A percentile compares a stretch with the other conserved stretches of the same genome.
Conservation (phyloP, 2,797 vertebrate species). For the Lycodopsis pacificus region DNA sequence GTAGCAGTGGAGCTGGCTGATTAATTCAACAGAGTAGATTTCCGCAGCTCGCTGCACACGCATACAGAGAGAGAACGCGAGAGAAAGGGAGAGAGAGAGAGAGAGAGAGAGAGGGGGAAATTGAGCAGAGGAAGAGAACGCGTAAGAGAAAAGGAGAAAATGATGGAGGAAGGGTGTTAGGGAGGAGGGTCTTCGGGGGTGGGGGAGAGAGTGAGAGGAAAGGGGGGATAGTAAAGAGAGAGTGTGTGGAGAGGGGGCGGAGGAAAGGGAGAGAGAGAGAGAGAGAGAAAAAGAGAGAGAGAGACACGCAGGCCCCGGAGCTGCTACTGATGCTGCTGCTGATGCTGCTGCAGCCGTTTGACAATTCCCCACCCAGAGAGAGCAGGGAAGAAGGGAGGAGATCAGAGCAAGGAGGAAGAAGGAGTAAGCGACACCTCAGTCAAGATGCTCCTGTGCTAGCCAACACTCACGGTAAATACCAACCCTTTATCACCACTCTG, state of each 20-base stretch:
- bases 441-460: conserved; percentile 77
- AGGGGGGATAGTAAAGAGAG: conserved; percentile 72
- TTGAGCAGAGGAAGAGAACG: conserved; percentile 17
- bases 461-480: conserved; percentile 78
- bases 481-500: conserved; percentile 47
- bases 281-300: conserved; percentile 44
- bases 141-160: conserved; percentile 62
- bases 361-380: conserved; percentile 85
- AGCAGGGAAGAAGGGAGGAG: conserved; percentile 73
- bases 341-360: conserved; percentile 80
- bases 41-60: conserved; percentile 77
- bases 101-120: conserved; percentile 34
- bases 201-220: conserved; percentile 68
- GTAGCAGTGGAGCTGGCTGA: conserved; percentile 70
- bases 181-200: conserved; percentile 75
- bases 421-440: conserved; percentile 71
- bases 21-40: conserved; percentile 81
- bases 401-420: conserved; percentile 73
- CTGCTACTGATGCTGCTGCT: conserved; percentile 72
- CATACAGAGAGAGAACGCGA: conserved; percentile 53
- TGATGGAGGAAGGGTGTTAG: conserved; percentile 75
- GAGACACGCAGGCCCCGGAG: conserved; percentile 72
- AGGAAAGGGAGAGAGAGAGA: conserved; percentile 54
- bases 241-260: conserved; percentile 65
- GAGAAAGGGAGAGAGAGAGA: conserved; percentile 62